phyloP scores from a whole-genome alignment of 2,797 vertebrate genomes.

The Rhynchonycteris naso region DNA sequence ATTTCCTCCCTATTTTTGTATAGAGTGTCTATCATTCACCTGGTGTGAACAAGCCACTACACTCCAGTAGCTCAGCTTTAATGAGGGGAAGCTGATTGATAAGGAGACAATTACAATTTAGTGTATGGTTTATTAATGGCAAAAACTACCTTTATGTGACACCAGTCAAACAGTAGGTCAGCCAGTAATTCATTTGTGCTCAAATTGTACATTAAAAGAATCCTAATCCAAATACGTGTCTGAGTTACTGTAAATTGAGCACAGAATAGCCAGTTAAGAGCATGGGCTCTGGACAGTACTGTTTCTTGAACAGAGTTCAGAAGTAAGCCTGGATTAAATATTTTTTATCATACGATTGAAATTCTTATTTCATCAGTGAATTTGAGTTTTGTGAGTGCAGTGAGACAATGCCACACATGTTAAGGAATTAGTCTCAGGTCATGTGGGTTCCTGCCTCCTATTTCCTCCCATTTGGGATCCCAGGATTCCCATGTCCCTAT shows the following conservation, averaged over 20 bases:
- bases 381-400: neutral
- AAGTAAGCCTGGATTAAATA: neutral
- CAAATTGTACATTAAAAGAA: neutral
- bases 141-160: neutral
- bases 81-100: neutral
- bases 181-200: neutral
- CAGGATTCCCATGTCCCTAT: neutral
- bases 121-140: neutral
- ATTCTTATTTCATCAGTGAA: neutral
- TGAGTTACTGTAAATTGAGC: neutral
- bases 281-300: neutral
- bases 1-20: neutral
- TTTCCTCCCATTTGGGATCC: neutral
- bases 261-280: neutral
- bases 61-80: neutral
- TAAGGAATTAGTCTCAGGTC: neutral
- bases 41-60: neutral
- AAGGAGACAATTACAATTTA: neutral
- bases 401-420: neutral
- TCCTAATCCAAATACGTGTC: neutral
- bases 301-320: neutral
- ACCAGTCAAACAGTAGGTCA: neutral
- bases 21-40: neutral
- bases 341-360: neutral
- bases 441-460: neutral